These are phyloP conservation scores for Aethes cnicana DNA, from an alignment of 2,888 invertebrate genomes.

Conservation along the genomic window DNA sequence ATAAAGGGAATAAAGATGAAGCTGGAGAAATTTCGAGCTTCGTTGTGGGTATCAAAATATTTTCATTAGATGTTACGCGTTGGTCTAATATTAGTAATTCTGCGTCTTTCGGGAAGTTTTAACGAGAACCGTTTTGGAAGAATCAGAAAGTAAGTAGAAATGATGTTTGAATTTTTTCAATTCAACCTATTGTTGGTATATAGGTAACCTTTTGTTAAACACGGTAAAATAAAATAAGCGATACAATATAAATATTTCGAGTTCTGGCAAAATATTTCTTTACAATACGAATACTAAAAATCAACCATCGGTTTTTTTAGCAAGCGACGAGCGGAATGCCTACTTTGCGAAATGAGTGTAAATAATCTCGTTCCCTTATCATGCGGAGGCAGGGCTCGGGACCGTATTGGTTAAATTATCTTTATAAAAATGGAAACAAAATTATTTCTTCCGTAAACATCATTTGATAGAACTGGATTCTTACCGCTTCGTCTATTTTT, in stretches of 20 bases:
- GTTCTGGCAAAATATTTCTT: conserved; percentile 8
- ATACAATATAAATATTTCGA: conserved; percentile 6
- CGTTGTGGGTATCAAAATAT: too few relatives aligned
- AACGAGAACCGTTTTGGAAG: too few relatives aligned
- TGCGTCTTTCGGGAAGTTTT: too few relatives aligned
- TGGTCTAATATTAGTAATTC: too few relatives aligned
- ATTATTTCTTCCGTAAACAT: conserved; percentile 18
- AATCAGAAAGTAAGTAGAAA: too few relatives aligned
- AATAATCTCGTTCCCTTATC: conserved; percentile 20
- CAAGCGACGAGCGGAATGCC: conserved; percentile 12
- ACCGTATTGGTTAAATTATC: conserved; percentile 15
- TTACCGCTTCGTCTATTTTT: background rate
- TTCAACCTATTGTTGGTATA: background rate
- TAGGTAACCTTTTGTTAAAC: conserved; percentile 1
- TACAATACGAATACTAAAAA: conserved; percentile 15
- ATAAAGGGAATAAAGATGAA: background rate
- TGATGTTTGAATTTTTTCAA: too few relatives aligned
- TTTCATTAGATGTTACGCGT: too few relatives aligned
- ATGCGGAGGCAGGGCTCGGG: conserved; percentile 10
- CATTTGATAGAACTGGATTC: background rate
- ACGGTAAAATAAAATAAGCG: conserved; percentile 3
- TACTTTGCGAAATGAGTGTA: conserved; percentile 20
- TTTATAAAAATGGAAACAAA: conserved; percentile 19
- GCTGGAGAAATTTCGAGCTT: background rate
- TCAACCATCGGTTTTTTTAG: conserved; percentile 7